Conservation (phyloP, 2,113 vertebrate species). For the Hyla sarda region DNA sequence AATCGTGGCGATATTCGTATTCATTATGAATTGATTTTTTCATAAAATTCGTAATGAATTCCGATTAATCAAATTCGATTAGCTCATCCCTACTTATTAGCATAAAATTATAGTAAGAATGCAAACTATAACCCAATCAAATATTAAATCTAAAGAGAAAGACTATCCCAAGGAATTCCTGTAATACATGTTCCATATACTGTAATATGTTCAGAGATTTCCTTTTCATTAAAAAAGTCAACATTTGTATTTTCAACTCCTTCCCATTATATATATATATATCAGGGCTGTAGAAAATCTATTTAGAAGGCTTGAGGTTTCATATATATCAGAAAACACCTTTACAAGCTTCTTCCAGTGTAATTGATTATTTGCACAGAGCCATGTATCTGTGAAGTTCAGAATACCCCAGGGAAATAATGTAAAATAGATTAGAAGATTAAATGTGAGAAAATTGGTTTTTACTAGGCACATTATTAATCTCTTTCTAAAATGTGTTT, state of each 20-base stretch:
- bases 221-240: not conserved
- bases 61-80: too few relatives aligned
- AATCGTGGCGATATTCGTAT: too few relatives aligned
- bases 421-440: constrained; percentile 86
- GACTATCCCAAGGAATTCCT: not conserved
- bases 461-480: constrained; percentile 79
- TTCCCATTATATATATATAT: constrained; percentile 49
- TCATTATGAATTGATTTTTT: too few relatives aligned
- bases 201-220: not conserved
- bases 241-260: not conserved
- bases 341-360: constrained; percentile 74
- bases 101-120: too few relatives aligned
- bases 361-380: constrained; percentile 84
- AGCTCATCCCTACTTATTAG: too few relatives aligned
- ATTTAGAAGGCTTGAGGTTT: constrained; percentile 72
- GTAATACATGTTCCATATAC: not conserved
- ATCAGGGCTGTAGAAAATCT: constrained; percentile 64
- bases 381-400: constrained; percentile 77
- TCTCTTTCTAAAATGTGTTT: constrained; percentile 78
- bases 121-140: too few relatives aligned
- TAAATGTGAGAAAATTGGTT: constrained; percentile 82
- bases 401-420: constrained; percentile 81
- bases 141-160: not conserved
- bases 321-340: constrained; percentile 72
- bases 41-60: too few relatives aligned